These are phyloP conservation scores for Eilema depressum DNA, from an alignment of 2,888 invertebrate genomes.

Conservation along the genomic window DNA sequence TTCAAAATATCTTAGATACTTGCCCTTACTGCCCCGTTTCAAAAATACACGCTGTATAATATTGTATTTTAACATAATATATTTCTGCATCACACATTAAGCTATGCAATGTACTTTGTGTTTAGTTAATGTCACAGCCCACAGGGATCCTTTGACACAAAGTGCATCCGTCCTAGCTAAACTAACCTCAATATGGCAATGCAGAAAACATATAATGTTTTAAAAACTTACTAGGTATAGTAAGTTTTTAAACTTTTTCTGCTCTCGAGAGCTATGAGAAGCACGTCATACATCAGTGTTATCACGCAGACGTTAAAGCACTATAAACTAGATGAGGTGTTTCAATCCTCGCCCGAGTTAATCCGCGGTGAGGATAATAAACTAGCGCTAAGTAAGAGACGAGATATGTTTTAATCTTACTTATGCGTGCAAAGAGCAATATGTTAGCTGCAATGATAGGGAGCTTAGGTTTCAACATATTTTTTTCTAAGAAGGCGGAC, in stretches of 20 bases:
- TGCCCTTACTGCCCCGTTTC: too few relatives aligned
- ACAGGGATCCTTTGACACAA: too few relatives aligned
- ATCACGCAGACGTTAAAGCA: constrained; percentile 14
- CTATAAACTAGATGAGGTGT: constrained; percentile 12
- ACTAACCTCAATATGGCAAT: too few relatives aligned
- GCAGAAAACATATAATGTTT: too few relatives aligned
- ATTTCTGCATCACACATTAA: too few relatives aligned
- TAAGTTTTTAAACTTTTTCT: neutral
- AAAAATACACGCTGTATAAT: too few relatives aligned
- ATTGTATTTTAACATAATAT: too few relatives aligned
- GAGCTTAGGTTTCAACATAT: neutral
- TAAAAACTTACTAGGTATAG: too few relatives aligned
- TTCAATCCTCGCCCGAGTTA: constrained; percentile 10
- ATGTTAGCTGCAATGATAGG: constrained; percentile 14
- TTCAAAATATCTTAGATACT: too few relatives aligned
- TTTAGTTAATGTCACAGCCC: too few relatives aligned
- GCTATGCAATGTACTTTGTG: too few relatives aligned
- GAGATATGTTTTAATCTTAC: constrained; percentile 32
- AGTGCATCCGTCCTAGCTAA: too few relatives aligned
- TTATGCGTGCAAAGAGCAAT: constrained; percentile 15
- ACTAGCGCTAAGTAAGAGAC: constrained; percentile 8
- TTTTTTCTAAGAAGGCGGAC: neutral
- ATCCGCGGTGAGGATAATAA: neutral
- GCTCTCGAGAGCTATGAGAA: neutral
- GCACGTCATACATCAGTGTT: neutral